Percentiles rank a stretch among this genome's conserved stretches.
These are phyloP conservation scores for Astropecten irregularis DNA, from an alignment of 53 echinoderm and acorn worm species.

Conservation along the genomic window DNA sequence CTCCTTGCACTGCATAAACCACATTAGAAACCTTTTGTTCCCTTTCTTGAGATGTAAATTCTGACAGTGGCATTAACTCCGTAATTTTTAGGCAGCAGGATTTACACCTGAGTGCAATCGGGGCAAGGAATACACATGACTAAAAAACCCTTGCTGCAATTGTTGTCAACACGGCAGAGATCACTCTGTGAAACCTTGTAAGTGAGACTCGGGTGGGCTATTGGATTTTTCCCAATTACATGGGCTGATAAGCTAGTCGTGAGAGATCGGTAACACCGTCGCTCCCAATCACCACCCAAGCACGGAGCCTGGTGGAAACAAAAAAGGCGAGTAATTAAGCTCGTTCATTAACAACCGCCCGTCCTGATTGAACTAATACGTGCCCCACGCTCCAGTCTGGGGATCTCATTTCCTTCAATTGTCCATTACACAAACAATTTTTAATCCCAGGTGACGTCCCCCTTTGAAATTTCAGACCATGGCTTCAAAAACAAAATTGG, in stretches of 20 bases:
- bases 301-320: background rate
- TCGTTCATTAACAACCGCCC: background rate
- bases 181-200: no score
- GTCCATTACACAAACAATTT: background rate
- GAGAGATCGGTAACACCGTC: background rate
- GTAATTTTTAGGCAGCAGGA: no score
- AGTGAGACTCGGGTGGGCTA: conserved; percentile 30
- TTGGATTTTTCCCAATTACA: conserved; percentile 47
- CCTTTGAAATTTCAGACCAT: background rate
- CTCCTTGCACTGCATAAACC: no score
- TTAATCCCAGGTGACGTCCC: background rate
- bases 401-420: background rate
- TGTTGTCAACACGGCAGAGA: no score
- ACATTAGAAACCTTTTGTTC: no score
- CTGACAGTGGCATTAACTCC: no score
- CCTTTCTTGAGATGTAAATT: no score
- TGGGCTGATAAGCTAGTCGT: background rate
- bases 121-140: no score
- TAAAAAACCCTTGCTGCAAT: no score
- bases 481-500: background rate
- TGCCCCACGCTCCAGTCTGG: background rate
- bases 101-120: no score
- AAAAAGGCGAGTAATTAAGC: background rate
- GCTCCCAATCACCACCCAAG: background rate
- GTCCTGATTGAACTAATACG: background rate